phyloP scores from a whole-genome alignment of 1,140 invertebrate genomes.

The Euschistus heros region DNA sequence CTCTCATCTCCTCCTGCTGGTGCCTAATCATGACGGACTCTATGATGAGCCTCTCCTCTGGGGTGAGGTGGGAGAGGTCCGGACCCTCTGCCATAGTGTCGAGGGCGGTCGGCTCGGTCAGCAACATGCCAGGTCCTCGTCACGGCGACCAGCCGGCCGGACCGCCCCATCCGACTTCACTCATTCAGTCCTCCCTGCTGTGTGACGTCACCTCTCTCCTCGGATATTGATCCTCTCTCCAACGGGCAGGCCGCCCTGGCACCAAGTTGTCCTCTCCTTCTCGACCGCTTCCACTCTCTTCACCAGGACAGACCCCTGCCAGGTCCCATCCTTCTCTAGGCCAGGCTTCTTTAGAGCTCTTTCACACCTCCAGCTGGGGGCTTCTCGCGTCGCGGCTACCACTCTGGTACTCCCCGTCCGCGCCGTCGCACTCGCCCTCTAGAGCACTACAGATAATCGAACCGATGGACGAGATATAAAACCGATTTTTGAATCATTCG shows the following conservation, averaged over 20 bases:
- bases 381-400: no score
- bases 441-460: no score
- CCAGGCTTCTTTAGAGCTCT: no score
- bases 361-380: no score
- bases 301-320: neutral
- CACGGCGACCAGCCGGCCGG: conserved; percentile 7
- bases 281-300: neutral
- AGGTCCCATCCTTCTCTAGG: no score
- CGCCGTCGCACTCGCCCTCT: no score
- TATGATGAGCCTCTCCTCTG: conserved; percentile 94
- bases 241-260: neutral
- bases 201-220: neutral
- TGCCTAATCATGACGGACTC: conserved; percentile 92
- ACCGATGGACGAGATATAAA: no score
- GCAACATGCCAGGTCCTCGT: neutral
- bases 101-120: neutral
- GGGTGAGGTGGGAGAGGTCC: conserved; percentile 94
- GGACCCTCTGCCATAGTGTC: conserved; percentile 39
- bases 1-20: conserved; percentile 90
- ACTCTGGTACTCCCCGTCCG: no score
- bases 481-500: no score
- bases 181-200: neutral
- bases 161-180: conserved; percentile 7
- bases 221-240: neutral
- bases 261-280: neutral